Evolutionary conservation across 1,140 invertebrate species (phyloP).

Genomic region (Hycleus phaleratus): DNA sequence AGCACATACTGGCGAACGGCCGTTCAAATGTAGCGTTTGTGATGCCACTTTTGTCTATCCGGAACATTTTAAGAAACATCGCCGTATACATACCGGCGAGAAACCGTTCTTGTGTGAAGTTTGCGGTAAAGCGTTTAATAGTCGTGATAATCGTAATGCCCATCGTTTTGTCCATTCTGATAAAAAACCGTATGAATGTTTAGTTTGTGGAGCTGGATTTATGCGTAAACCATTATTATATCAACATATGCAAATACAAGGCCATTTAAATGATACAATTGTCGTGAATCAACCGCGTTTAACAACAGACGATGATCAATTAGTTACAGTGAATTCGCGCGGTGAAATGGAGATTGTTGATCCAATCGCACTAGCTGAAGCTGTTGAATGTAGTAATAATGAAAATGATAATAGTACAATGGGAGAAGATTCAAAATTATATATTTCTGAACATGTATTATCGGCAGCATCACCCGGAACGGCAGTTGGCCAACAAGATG

Average conservation of each 20-base stretch:
- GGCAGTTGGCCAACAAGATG: neutral
- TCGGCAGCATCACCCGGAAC: no score
- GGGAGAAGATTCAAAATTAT: constrained; percentile 45
- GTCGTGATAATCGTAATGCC: constrained; percentile 75
- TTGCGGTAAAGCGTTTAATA: constrained; percentile 81
- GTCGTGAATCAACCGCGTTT: constrained; percentile 70
- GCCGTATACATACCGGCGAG: constrained; percentile 66
- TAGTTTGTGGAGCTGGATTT: constrained; percentile 70
- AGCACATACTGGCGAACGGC: constrained; percentile 69
- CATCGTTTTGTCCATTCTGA: constrained; percentile 78
- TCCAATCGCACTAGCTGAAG: constrained; percentile 9
- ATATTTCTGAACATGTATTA: constrained; percentile 35
- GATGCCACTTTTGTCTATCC: constrained; percentile 73
- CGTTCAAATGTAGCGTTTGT: constrained; percentile 66
- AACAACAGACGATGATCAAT: constrained; percentile 50
- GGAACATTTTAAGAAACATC: constrained; percentile 77
- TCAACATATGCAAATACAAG: constrained; percentile 61
- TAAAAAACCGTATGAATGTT: constrained; percentile 79
- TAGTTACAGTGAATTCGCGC: constrained; percentile 40
- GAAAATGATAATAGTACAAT: constrained; percentile 16
- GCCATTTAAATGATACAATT: constrained; percentile 66
- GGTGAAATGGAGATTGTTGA: constrained; percentile 36
- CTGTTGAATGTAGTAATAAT: constrained; percentile 10
- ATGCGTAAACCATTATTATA: constrained; percentile 76
- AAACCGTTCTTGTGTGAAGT: constrained; percentile 74